Evolutionary conservation across 2,113 vertebrate species (phyloP).

Genomic region (Australoheros scitulus): DNA sequence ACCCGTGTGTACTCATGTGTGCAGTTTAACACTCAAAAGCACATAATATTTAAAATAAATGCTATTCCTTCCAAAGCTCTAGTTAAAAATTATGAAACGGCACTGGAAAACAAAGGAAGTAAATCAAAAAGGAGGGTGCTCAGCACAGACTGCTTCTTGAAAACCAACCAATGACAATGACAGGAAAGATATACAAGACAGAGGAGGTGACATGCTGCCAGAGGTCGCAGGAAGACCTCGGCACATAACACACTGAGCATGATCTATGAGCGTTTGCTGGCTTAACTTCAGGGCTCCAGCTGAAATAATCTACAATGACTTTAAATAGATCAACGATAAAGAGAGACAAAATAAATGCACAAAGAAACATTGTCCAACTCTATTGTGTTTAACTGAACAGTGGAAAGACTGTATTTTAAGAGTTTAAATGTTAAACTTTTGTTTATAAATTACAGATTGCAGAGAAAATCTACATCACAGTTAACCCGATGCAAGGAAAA

Average conservation of each 20-base stretch:
- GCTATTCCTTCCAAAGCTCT: not conserved
- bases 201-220: conserved; percentile 51
- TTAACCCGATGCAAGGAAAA: not conserved
- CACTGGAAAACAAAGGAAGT: not conserved
- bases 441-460: not conserved
- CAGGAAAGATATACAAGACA: conserved; percentile 70
- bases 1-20: not conserved
- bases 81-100: conserved; percentile 4
- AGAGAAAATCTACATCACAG: not conserved
- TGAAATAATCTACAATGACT: conserved; percentile 44
- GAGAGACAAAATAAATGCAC: conserved; percentile 9
- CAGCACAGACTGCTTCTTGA: conserved; percentile 26
- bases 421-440: not conserved
- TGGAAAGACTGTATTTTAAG: not conserved
- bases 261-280: conserved; percentile 46
- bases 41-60: conserved; percentile 21
- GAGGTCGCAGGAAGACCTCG: conserved; percentile 59
- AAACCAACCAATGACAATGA: conserved; percentile 63
- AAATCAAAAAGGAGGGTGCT: conserved; percentile 2
- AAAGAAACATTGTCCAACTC: not conserved
- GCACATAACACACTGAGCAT: conserved; percentile 36
- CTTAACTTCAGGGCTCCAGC: conserved; percentile 49
- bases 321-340: conserved; percentile 59
- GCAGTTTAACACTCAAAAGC: conserved; percentile 14
- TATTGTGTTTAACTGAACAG: not conserved